Evolutionary conservation across 1,140 invertebrate genomes (phyloP).

Genomic region (Sycobia sp.): DNA sequence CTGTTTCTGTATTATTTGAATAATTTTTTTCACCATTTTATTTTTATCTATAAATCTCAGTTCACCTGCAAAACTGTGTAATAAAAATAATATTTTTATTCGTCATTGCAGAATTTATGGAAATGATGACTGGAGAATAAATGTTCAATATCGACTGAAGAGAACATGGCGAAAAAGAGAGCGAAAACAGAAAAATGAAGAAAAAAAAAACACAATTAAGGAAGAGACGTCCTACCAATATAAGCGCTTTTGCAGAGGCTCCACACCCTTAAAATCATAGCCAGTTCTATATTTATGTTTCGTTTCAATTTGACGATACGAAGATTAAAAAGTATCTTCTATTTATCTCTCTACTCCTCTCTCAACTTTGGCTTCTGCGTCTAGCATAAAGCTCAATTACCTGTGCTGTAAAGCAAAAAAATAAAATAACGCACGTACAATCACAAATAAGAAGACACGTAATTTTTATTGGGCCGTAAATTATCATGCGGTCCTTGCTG

Average conservation of each 20-base stretch:
- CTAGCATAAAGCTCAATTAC: constrained; percentile 21
- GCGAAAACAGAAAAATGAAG: constrained; percentile 27
- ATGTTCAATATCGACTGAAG: constrained; percentile 27
- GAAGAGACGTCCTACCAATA: constrained; percentile 8
- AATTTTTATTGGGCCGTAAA: constrained; percentile 22
- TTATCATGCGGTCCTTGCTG: constrained; percentile 23
- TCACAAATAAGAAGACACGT: constrained; percentile 13
- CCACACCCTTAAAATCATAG: constrained; percentile 19
- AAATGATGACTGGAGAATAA: constrained; percentile 95
- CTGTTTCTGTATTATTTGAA: no score
- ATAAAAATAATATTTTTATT: no score
- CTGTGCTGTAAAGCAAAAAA: constrained; percentile 17
- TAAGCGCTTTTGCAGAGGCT: constrained; percentile 32
- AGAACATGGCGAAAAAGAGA: constrained; percentile 12
- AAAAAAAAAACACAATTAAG: constrained; percentile 9
- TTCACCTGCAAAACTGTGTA: no score
- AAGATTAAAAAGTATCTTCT: neutral
- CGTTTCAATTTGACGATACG: neutral
- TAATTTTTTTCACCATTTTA: no score
- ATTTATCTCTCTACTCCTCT: constrained; percentile 7
- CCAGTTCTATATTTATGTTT: constrained; percentile 26
- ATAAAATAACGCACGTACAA: no score
- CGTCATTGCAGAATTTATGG: constrained; percentile 95
- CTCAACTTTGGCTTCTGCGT: neutral
- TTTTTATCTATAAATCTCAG: no score